A percentile compares a stretch with the other conserved stretches of the same genome.
These are phyloP conservation scores for Drosophila mimica DNA, from an alignment of 2,888 invertebrate genomes.

Conservation along the genomic window DNA sequence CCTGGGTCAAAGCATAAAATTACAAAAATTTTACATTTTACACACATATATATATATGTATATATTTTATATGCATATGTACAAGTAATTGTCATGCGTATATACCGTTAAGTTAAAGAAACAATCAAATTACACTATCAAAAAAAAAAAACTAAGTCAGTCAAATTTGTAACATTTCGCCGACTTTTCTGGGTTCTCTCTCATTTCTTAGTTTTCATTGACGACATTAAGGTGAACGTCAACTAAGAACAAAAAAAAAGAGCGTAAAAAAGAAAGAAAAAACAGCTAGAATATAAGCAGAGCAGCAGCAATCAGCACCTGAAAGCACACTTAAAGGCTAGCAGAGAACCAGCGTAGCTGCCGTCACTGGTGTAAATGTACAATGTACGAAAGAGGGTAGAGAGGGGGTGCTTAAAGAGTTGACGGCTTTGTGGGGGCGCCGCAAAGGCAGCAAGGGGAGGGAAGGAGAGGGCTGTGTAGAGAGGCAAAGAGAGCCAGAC, in stretches of 20 bases:
- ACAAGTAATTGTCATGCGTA: constrained; percentile 46
- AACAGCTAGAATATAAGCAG: constrained; percentile 46
- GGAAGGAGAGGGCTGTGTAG: constrained; percentile 2
- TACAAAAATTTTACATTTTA: background rate
- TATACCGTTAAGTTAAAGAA: constrained; percentile 52
- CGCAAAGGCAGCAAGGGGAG: constrained; percentile 21
- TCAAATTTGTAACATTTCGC: constrained; percentile 35
- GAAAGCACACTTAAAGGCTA: constrained; percentile 67
- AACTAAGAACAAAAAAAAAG: constrained; percentile 44
- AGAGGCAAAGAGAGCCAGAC: constrained; percentile 40
- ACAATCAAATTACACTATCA: constrained; percentile 47
- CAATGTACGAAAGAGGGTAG: constrained; percentile 21
- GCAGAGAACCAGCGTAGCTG: constrained; percentile 35
- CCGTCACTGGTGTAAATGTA: constrained; percentile 62
- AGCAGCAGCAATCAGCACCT: constrained; percentile 54
- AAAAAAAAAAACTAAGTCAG: constrained; percentile 21
- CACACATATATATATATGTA: background rate
- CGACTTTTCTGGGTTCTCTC: constrained; percentile 11
- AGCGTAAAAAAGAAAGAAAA: constrained; percentile 24
- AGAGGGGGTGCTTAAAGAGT: constrained; percentile 21
- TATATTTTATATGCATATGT: constrained; percentile 9
- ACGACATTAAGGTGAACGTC: constrained; percentile 71
- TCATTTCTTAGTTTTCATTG: constrained; percentile 54
- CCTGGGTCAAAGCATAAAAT: constrained; percentile 18
- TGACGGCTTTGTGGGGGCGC: constrained; percentile 37